phyloP scores from a whole-genome alignment of 37 sponge, comb jelly and placozoan genomes.

The Hexactinellida sp. region DNA sequence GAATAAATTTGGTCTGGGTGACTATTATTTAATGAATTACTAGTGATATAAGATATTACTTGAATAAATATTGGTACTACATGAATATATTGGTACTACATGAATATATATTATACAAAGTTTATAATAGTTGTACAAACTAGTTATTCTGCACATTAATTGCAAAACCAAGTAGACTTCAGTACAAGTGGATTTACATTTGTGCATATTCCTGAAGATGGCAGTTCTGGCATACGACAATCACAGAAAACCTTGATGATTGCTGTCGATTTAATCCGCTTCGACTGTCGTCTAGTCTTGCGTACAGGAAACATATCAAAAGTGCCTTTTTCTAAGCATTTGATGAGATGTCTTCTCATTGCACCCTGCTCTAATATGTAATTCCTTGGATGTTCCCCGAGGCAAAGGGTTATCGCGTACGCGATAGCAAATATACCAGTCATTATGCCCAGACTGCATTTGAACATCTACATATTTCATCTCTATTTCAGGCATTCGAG shows the following conservation, averaged over 20 bases:
- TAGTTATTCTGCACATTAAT: no score
- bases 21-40: no score
- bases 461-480: slow-evolving; percentile 22
- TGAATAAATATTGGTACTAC: no score
- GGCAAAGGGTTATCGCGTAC: slow-evolving; percentile 14
- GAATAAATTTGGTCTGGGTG: no score
- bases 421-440: slow-evolving; percentile 30
- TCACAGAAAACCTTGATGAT: background rate
- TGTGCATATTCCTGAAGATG: background rate
- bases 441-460: slow-evolving; percentile 20
- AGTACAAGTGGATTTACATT: background rate
- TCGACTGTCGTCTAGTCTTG: background rate
- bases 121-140: no score
- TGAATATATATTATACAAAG: no score
- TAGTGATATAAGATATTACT: no score
- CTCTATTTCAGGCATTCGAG: background rate
- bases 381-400: background rate
- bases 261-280: background rate
- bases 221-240: slow-evolving; percentile 11
- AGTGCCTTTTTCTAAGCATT: slow-evolving; percentile 2
- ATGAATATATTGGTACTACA: no score
- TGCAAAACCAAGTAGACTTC: background rate
- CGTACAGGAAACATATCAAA: slow-evolving; percentile 9
- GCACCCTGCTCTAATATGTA: background rate
- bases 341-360: slow-evolving; percentile 15